Conservation (phyloP, 2,113 vertebrate species). For the Cebidichthys violaceus region DNA sequence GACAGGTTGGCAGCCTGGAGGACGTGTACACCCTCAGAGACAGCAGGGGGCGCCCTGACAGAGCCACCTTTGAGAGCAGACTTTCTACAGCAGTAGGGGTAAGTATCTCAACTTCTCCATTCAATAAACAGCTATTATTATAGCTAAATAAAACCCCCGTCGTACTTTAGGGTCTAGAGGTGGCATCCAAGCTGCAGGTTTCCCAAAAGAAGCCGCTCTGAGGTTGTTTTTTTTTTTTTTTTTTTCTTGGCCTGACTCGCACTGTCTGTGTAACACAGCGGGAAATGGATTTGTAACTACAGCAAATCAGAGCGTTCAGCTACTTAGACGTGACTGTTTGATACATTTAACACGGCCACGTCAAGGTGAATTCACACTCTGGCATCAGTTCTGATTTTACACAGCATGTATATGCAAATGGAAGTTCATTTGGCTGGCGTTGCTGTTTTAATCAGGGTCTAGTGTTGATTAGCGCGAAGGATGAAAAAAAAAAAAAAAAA, state of each 20-base stretch:
- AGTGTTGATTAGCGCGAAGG: conserved; percentile 75
- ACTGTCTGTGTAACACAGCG: conserved; percentile 68
- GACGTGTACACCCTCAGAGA: conserved; percentile 70
- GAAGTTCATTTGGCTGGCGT: conserved; percentile 71
- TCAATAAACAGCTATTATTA: conserved; percentile 25
- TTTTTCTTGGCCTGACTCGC: conserved; percentile 46
- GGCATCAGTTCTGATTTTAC: conserved; percentile 77
- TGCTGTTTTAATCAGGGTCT: conserved; percentile 78
- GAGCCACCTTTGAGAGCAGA: conserved; percentile 62
- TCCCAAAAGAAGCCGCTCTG: conserved; percentile 18
- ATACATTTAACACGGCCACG: conserved; percentile 70
- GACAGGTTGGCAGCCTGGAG: conserved; percentile 76
- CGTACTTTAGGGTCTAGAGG: conserved; percentile 11
- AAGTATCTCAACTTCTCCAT: conserved; percentile 45
- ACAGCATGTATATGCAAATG: conserved; percentile 82
- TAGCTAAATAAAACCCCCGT: conserved; percentile 12
- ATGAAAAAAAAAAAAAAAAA: conserved; percentile 35
- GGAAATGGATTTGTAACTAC: conserved; percentile 74
- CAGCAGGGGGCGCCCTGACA: conserved; percentile 74
- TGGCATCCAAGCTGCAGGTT: conserved; percentile 17
- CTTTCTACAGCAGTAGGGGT: conserved; percentile 60
- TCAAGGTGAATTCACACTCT: conserved; percentile 76
- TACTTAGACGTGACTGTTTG: conserved; percentile 74
- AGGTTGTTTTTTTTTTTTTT: conserved; percentile 13
- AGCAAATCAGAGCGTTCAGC: conserved; percentile 74